These are phyloP conservation scores for Drosophila mercatorum DNA, from an alignment of 2,888 invertebrate genomes.

Conservation along the genomic window DNA sequence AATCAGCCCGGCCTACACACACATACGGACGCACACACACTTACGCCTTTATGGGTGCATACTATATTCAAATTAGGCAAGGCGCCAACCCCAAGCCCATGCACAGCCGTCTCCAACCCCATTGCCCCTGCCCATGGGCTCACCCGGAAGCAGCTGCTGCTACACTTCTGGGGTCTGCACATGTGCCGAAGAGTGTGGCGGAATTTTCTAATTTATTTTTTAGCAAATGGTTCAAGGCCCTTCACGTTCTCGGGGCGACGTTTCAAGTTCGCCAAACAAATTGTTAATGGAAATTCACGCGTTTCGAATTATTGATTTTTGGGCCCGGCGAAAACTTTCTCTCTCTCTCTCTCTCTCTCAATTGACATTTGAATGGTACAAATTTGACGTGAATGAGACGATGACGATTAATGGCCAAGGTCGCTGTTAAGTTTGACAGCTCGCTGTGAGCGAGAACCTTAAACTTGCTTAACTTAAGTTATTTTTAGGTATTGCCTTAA, in stretches of 20 bases:
- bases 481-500: conserved; percentile 14
- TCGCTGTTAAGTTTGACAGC: conserved; percentile 73
- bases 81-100: conserved; percentile 52
- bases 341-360: conserved; percentile 24
- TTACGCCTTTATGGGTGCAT: conserved; percentile 39
- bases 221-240: conserved; percentile 83
- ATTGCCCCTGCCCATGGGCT: conserved; percentile 6
- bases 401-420: conserved; percentile 81
- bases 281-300: conserved; percentile 75
- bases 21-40: conserved; percentile 29
- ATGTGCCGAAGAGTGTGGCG: conserved; percentile 68
- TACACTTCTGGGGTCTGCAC: conserved; percentile 46
- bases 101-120: conserved; percentile 26
- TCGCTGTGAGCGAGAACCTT: conserved; percentile 19
- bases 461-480: conserved; percentile 19
- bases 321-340: conserved; percentile 52
- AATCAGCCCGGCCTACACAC: conserved; percentile 43
- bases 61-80: conserved; percentile 75
- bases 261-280: conserved; percentile 70
- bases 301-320: conserved; percentile 76
- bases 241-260: conserved; percentile 42
- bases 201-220: conserved; percentile 84
- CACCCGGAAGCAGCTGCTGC: conserved; percentile 41
- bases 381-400: conserved; percentile 71
- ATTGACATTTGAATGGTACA: conserved; percentile 78